Base-by-base conservation (phyloP, 2,888 invertebrate species). In the Dolichomitus sp. region DNA sequence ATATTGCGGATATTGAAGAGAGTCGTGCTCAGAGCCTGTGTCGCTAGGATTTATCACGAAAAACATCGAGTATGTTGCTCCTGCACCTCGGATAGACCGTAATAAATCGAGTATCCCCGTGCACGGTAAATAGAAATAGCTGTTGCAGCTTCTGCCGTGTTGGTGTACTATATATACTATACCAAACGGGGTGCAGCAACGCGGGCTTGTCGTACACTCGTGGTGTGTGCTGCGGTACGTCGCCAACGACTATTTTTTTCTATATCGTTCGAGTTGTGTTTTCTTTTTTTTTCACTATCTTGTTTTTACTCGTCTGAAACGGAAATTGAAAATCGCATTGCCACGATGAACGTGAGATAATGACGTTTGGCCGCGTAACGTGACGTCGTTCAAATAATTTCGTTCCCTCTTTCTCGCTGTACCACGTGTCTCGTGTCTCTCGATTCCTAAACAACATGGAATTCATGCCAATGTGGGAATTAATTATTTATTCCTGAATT, bases 21-120 rank as follows among this genome's bases (percentile, higher is more conserved):
- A 59, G 61, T 59, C 65, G 65, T 65, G 82, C 70, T 76, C 78
- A 80, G 68, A 66, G 23, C 75, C 63, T 57, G 75, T 63, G 70
- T 30, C 42, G 72, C 72, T 61, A 68, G 75, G 79, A 83, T 83
- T 83, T 83, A 79, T 83, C 79, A 80, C 66, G 79, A 80, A 83
- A 83, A 83, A 83, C 82, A 82, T 82, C 73, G 74, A 70, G 78
- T 79, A 75, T 75, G 79, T 82, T 69, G 69, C 72, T 59, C 65
- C 57, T 37, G 66, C 45, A 37, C 50, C 50, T 63, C 59, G 66
- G 79, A 76, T 75, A 75, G 66, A 80, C 79, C 83, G 83, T 83
- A 76, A 83, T 83, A 83, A 83, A 83, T 83, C 83, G 83, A 83
- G 83, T 80, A 83, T 79, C 75, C 76, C 79, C 52, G 66, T 80